A percentile compares a stretch with the other conserved stretches of the same genome.
Evolutionary conservation across 1,140 invertebrate genomes (phyloP).

Genomic region (Drosophila obscura): DNA sequence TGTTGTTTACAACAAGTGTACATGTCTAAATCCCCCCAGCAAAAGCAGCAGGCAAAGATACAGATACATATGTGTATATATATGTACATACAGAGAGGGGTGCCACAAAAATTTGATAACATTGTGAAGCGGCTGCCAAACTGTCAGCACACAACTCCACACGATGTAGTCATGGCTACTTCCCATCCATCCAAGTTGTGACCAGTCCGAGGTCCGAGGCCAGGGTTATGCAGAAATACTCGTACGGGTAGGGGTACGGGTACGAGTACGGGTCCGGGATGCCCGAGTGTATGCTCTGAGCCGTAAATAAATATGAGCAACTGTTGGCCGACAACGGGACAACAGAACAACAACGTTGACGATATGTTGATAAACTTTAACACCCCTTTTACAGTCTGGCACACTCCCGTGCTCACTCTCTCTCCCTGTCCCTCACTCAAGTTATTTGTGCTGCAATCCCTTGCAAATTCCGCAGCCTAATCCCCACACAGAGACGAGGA

Average conservation of each 20-base stretch:
- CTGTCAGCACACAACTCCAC: background rate
- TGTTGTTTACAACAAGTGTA: conserved; percentile 80
- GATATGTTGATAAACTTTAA: conserved; percentile 82
- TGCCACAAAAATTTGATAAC: conserved; percentile 53
- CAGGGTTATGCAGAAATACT: conserved; percentile 33
- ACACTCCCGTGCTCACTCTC: background rate
- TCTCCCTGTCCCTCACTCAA: background rate
- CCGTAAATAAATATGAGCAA: conserved; percentile 80
- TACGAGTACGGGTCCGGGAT: conserved; percentile 7
- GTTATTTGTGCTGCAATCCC: no score
- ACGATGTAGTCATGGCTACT: no score
- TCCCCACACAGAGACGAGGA: no score
- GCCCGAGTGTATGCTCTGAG: conserved; percentile 44
- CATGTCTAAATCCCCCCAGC: conserved; percentile 71
- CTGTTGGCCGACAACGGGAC: conserved; percentile 50
- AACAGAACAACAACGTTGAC: conserved; percentile 61
- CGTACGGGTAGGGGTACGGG: conserved; percentile 21
- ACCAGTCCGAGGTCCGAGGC: conserved; percentile 47
- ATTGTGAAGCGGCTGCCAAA: conserved; percentile 62
- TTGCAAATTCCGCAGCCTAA: no score
- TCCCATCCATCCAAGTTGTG: conserved; percentile 42
- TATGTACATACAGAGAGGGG: conserved; percentile 5
- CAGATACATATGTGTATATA: conserved; percentile 5
- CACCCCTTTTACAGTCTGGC: conserved; percentile 44
- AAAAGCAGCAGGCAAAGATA: conserved; percentile 24